A percentile compares a stretch with the other conserved stretches of the same genome.
Evolutionary conservation across 2,888 invertebrate species (phyloP).

Genomic region (Dasysyrphus albostriatus): DNA sequence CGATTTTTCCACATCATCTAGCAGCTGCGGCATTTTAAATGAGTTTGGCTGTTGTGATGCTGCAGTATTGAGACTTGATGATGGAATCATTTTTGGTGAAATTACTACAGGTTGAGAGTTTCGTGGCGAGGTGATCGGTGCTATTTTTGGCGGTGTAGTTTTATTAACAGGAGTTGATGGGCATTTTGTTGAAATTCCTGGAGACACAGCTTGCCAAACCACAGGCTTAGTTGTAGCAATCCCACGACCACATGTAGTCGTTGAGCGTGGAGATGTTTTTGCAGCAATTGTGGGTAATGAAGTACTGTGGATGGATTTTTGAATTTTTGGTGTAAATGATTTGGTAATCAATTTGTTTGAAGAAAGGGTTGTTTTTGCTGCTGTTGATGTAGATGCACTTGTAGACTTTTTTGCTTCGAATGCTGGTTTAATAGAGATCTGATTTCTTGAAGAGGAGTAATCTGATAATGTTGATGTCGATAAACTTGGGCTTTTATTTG

Average conservation of each 20-base stretch:
- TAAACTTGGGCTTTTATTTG: background rate
- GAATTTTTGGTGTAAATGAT: background rate
- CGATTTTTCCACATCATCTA: constrained; percentile 8
- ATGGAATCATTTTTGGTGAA: background rate
- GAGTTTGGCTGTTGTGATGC: background rate
- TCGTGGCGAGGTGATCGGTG: background rate
- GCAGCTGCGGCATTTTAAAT: background rate
- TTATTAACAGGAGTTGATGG: background rate
- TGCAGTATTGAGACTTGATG: background rate
- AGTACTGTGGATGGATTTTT: background rate
- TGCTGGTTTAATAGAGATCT: background rate
- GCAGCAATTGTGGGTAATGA: too few species aligned
- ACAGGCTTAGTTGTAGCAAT: constrained; percentile 13
- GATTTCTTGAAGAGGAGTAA: background rate
- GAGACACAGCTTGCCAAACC: constrained; percentile 26
- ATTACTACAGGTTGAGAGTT: background rate
- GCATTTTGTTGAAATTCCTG: background rate
- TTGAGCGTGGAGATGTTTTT: background rate
- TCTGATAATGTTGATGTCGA: background rate
- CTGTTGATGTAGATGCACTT: background rate
- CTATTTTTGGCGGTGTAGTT: background rate
- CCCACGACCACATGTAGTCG: background rate
- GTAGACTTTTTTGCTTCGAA: background rate
- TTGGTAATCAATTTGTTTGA: background rate
- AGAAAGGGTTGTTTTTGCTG: background rate